These are phyloP conservation scores for Lanius collurio DNA, from an alignment of 2,113 vertebrate species.

Conservation along the genomic window DNA sequence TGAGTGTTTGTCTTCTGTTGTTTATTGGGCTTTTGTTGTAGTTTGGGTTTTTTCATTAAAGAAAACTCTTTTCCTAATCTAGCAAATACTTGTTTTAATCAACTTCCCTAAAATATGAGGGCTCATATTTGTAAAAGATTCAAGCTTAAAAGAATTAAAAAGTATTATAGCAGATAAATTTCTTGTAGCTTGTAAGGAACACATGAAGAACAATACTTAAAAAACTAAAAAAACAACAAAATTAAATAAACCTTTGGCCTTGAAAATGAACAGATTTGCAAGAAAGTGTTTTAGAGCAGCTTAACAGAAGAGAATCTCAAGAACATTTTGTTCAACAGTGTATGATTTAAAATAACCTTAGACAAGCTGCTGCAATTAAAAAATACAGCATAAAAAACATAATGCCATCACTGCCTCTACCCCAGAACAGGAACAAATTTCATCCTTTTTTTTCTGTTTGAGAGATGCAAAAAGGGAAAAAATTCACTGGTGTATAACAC, in stretches of 20 bases:
- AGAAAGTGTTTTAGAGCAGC: background rate
- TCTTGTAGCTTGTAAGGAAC: background rate
- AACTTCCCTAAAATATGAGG: background rate
- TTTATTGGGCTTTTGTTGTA: background rate
- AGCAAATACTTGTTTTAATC: background rate
- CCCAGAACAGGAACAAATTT: background rate
- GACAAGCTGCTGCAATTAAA: background rate
- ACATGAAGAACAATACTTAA: background rate
- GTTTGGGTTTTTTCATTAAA: background rate
- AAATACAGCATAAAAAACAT: background rate
- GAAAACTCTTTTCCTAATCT: background rate
- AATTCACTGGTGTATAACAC: background rate
- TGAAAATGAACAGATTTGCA: background rate
- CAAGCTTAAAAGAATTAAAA: background rate
- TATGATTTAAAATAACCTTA: conserved; percentile 5
- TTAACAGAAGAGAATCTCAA: background rate
- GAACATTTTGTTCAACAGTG: background rate
- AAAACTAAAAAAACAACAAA: background rate
- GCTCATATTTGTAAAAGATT: background rate
- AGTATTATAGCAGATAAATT: background rate
- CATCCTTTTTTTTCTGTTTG: background rate
- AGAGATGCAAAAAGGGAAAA: background rate
- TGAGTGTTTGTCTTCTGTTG: background rate
- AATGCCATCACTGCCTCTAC: background rate
- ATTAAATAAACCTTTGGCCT: background rate